Evolutionary conservation across 2,797 vertebrate species (phyloP).

Genomic region (Hemibagrus guttatus): DNA sequence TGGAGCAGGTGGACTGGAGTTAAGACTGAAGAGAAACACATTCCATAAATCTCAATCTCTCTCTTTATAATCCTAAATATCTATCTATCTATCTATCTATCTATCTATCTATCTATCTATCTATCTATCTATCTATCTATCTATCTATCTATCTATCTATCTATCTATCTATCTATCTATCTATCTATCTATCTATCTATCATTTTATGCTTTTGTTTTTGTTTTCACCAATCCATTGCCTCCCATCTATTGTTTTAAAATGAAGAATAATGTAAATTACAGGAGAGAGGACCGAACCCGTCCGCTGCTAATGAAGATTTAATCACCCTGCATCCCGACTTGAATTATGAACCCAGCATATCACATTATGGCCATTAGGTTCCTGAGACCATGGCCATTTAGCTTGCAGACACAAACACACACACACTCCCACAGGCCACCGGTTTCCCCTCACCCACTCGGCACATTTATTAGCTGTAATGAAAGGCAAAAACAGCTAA

Average conservation of each 20-base stretch:
- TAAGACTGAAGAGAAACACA: neutral
- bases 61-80: neutral
- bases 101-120: neutral
- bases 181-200: neutral
- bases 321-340: constrained; percentile 67
- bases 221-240: constrained; percentile 27
- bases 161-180: neutral
- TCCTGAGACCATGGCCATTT: constrained; percentile 64
- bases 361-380: constrained; percentile 62
- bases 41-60: neutral
- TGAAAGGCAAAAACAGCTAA: constrained; percentile 63
- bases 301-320: constrained; percentile 71
- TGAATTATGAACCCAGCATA: constrained; percentile 69
- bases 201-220: constrained; percentile 32
- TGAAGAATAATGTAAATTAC: constrained; percentile 51
- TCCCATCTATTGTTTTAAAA: constrained; percentile 51
- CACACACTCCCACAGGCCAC: constrained; percentile 30
- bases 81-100: neutral
- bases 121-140: too few relatives aligned
- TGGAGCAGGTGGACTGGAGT: neutral
- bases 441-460: constrained; percentile 40
- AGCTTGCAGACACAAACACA: constrained; percentile 37
- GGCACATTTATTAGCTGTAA: constrained; percentile 62
- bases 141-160: too few relatives aligned
- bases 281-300: constrained; percentile 37